phyloP scores from a whole-genome alignment of 1,140 invertebrate genomes.

The Pantala flavescens region DNA sequence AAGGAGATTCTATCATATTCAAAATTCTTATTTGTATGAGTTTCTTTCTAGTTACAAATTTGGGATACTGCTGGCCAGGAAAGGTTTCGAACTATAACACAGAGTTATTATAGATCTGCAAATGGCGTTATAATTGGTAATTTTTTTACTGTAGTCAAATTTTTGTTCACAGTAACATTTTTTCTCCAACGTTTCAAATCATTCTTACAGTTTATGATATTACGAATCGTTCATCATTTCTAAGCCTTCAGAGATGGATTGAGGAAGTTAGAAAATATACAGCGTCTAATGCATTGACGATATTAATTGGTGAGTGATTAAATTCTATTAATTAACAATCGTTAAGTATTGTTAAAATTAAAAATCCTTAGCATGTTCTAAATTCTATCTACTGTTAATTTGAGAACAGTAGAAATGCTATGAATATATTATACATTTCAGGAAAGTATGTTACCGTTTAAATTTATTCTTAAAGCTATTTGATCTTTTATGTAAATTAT shows the following conservation, averaged over 20 bases:
- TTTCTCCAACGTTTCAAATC: conserved; percentile 6
- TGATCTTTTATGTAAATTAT: conserved; percentile 5
- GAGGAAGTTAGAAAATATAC: conserved; percentile 89
- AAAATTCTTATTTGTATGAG: too few relatives aligned
- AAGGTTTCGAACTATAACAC: conserved; percentile 82
- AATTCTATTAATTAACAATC: conserved; percentile 11
- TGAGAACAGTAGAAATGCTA: too few relatives aligned
- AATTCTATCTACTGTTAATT: too few relatives aligned
- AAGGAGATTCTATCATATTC: not conserved
- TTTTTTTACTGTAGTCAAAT: conserved; percentile 37
- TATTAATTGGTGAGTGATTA: conserved; percentile 64
- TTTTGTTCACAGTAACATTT: conserved; percentile 24
- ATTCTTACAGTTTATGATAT: conserved; percentile 78
- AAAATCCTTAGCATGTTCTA: too few relatives aligned
- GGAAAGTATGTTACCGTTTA: too few relatives aligned
- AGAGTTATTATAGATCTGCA: conserved; percentile 88
- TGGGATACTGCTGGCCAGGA: conserved; percentile 94
- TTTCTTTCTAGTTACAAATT: conserved; percentile 63
- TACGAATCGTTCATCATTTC: conserved; percentile 79
- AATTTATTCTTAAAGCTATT: too few relatives aligned
- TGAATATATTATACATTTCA: too few relatives aligned
- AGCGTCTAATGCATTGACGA: conserved; percentile 76
- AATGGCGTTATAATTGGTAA: conserved; percentile 79
- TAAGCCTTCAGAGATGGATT: conserved; percentile 83
- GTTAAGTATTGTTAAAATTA: too few relatives aligned